Conservation (phyloP, 2,797 vertebrate genomes). For the Synaphobranchus kaupii region DNA sequence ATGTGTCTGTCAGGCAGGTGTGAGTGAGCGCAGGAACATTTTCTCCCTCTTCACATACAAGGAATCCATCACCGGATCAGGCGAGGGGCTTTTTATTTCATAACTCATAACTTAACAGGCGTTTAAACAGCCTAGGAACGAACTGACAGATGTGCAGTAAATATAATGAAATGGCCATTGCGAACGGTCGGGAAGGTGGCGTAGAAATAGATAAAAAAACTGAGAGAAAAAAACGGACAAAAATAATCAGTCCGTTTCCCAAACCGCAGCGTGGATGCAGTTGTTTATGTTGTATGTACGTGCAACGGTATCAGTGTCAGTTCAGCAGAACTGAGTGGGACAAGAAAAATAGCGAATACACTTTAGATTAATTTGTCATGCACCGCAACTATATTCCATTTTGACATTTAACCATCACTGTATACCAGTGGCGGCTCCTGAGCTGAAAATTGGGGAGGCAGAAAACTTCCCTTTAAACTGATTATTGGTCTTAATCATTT, state of each 20-base stretch:
- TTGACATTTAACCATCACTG: background rate
- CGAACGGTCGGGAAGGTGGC: background rate
- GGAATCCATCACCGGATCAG: background rate
- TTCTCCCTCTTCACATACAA: background rate
- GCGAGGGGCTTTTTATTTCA: background rate
- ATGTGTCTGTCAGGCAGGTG: constrained; percentile 4
- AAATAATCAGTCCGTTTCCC: background rate
- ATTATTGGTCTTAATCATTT: too few relatives aligned
- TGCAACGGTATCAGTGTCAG: background rate
- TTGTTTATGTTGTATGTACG: background rate
- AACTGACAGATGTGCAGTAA: background rate
- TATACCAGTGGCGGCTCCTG: too few relatives aligned
- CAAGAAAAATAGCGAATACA: background rate
- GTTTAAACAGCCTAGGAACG: constrained; percentile 26
- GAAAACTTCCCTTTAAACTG: too few relatives aligned
- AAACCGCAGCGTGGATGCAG: background rate
- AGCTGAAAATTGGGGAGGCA: too few relatives aligned
- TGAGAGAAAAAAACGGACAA: background rate
- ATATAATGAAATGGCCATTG: constrained; percentile 24
- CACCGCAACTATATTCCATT: background rate
- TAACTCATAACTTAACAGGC: constrained; percentile 16
- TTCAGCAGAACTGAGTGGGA: background rate
- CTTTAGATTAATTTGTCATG: background rate
- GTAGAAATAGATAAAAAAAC: background rate
- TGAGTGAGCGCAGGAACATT: constrained; percentile 13